Evolutionary conservation across 2,888 invertebrate species (phyloP), one percentile per base, ranked within the genome.

Genomic region (Heliconius ismenius): DNA sequence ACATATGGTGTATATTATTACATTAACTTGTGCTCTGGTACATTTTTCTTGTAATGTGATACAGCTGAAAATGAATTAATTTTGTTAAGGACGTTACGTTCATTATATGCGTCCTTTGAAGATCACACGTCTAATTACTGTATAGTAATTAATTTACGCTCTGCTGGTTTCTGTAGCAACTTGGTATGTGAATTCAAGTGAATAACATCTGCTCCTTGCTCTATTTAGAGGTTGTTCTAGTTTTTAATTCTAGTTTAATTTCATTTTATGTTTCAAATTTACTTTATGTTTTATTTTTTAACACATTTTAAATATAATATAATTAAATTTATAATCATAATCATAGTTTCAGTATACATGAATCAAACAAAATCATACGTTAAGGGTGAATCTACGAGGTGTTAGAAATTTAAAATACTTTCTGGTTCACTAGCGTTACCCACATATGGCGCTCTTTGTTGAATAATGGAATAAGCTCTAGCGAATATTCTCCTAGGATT

Each of bases 101-200:
- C 80, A 81, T 82, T 79, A 79, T 79, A 77, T 79, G 78, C 77
- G 81, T 81, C 83, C 84, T 86, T 86, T 86, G 86, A 86, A 83
- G 84, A 82, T 85, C 81, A 84, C 81, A 83, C 84, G 81, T 83
- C 81, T 88, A 89, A 89, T 89, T 89, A 88, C 85, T 85, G 84
- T 83, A 83, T 81, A 84, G 86, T 86, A 87, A 88, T 88, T 88
- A 86, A 85, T 83, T 85, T 79, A 89, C 85, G 85, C 84, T 81
- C 83, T 82, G 86, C 79, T 83, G 85, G 82, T 80, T 86, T 81
- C 83, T 83, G 83, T 80, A 83, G 83, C 83, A 84, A 81, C 82
- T 83, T 79, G 79, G 81, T 83, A 79, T 84, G 86, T 86, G 87
- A 86, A 85, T 84, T 87, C 86, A 82, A 84, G 85, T 86, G 87